Percentiles rank a stretch among this genome's conserved stretches.
Conservation (phyloP, 2,888 invertebrate species). For the Drosophila formosana region DNA sequence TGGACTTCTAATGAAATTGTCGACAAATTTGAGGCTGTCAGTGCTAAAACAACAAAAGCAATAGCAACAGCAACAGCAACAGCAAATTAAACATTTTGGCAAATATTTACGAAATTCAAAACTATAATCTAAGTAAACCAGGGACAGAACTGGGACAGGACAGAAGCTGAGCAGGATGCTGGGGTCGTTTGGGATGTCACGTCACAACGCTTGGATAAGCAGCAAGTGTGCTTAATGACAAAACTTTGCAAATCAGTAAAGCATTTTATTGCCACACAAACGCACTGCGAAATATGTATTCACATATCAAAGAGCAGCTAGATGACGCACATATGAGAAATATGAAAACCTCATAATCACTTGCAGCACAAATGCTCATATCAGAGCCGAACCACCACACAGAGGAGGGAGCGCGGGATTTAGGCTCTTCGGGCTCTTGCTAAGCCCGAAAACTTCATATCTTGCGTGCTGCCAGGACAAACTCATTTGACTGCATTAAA, state of each 20-base stretch:
- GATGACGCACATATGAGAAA: constrained; percentile 51
- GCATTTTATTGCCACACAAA: constrained; percentile 67
- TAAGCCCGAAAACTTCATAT: constrained; percentile 59
- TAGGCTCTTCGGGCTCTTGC: constrained; percentile 1
- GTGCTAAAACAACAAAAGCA: constrained; percentile 37
- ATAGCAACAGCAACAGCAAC: background rate
- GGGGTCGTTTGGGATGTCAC: background rate
- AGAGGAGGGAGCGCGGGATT: background rate
- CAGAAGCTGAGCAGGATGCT: background rate
- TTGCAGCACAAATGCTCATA: constrained; percentile 53
- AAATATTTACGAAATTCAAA: constrained; percentile 69
- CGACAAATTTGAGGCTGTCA: constrained; percentile 46
- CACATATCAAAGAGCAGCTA: constrained; percentile 38
- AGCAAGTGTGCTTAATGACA: constrained; percentile 75
- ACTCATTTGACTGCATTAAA: constrained; percentile 69
- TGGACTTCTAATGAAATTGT: constrained; percentile 44
- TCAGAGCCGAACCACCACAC: background rate
- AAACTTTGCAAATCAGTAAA: constrained; percentile 75
- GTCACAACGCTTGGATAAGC: constrained; percentile 42
- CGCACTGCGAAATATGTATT: background rate
- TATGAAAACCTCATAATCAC: constrained; percentile 69
- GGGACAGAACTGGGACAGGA: background rate
- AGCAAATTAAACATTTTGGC: constrained; percentile 28
- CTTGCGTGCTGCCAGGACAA: constrained; percentile 50
- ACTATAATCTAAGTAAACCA: constrained; percentile 49